Base-by-base conservation (phyloP, 1,140 invertebrate species). In the Thaumatotibia leucotreta region DNA sequence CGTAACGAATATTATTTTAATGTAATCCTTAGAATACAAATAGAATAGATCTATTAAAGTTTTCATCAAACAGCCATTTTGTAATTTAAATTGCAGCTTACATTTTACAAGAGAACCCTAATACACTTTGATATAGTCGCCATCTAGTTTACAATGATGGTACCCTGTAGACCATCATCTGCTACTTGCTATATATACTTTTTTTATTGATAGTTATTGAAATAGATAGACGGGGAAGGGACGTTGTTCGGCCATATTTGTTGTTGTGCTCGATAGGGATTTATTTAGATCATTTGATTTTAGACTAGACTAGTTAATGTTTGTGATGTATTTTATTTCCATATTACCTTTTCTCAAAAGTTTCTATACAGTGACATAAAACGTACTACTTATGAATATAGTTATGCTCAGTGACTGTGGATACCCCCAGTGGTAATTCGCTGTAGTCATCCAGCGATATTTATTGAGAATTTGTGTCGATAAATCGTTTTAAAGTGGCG, bases 171-270 rank as follows among this genome's bases (percentile, higher is more conserved):
- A 27, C 29, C 27, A 58, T 58, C 52, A 58, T 58, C 52, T 58
- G 52, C 52, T 58, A 58, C 52, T 31, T 58, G 20, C 52, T 58
- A 58, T 58, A 58, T 24, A 58, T 58, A 58, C 52, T 31, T 58
- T 58, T n/a, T 31, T 58, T 58, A 58, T 58, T 58, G 52, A 58
- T 58, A 58, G 52, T 31, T 58, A 58, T 58, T 58, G 52, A 58
- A 58, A 58, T 58, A 58, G 52, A 58, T 58, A 62, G 61, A 72
- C 71, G 64, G 73, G 72, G 73, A 79, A 72, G 77, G 78, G 79
- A 85, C 75, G 80, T 82, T 84, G 74, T 72, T 83, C 88, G 79
- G 88, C 88, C 88, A 91, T 91, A 91, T 89, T 91, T 91, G 88
- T 91, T 91, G 88, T 91, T 91, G 88, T 91, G 83, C 80, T 84